Evolutionary conservation across 1,140 invertebrate genomes (phyloP), one percentile per base, ranked within the genome.

Genomic region (Branchinecta lindahli): DNA sequence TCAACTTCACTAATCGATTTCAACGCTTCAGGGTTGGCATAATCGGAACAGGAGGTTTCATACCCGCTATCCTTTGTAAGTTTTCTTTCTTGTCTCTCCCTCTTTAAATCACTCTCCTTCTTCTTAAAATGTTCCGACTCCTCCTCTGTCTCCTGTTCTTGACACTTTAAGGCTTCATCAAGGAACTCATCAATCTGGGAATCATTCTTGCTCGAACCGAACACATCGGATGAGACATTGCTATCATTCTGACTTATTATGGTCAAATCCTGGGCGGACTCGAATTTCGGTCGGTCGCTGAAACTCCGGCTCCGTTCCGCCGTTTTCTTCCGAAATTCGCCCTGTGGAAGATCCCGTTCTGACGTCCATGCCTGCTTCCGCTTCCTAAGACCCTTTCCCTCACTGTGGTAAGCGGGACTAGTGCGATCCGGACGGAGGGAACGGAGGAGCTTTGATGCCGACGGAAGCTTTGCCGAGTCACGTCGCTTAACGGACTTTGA

Each of bases 341-440:
- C 10, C n/a, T 45, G 45, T 12, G 70, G 61, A 52, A 72, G 65
- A 46, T 72, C 69, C 7, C 71, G 71, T 47, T 72, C 71, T 9
- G 71, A 72, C 12, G 71, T 44, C 71, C 71, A 72, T 46, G 70
- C 52, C 68, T 70, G 70, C 45, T 66, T 7, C 44, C 73, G 72
- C 33, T 73, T 72, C 10, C 75, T 71, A 45, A 74, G 70, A n/a
- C 74, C 74, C 68, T 75, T 75, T 18, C 75, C 75, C 61, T 75
- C 75, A 72, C 75, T 75, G 72, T 75, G 74, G 46, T 75, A 75
- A 10, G 70, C 72, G 0, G 75, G 72, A 68, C 72, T 74, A 44
- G 61, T 69, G 65, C 75, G 71, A 21, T 75, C 74, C 44, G 72
- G 70, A 33, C 69, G 61, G 44, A 72, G 67, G 52, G 68, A 68